Evolutionary conservation across 1,140 invertebrate species (phyloP).

Genomic region (Rhopalosiphum padi): DNA sequence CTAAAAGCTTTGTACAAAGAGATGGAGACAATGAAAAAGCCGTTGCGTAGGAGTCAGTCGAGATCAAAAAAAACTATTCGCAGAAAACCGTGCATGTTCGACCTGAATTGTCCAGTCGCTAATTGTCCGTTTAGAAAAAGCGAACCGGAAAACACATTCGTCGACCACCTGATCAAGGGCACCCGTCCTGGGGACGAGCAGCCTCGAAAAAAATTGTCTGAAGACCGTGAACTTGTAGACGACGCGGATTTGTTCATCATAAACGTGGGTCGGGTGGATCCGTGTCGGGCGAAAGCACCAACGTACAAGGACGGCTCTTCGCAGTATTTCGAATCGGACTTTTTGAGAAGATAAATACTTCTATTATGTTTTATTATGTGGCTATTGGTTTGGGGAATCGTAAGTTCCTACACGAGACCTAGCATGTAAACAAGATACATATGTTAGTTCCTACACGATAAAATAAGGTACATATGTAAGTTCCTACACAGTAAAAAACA

Average conservation of each 20-base stretch:
- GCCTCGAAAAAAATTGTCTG: not conserved
- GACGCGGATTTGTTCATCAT: not conserved
- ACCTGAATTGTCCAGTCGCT: not conserved
- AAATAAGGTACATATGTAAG: too few relatives aligned
- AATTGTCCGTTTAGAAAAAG: not conserved
- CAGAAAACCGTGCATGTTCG: not conserved
- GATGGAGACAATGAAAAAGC: too few relatives aligned
- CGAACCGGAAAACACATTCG: not conserved
- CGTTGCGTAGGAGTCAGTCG: rapidly evolving
- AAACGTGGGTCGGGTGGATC: not conserved
- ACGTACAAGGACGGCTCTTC: not conserved
- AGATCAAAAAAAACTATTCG: not conserved
- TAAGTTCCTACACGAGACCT: too few relatives aligned
- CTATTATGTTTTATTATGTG: too few relatives aligned
- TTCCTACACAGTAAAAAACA: too few relatives aligned
- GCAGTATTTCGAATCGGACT: not conserved
- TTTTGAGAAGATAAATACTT: not conserved
- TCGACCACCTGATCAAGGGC: not conserved
- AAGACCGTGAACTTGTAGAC: not conserved
- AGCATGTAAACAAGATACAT: too few relatives aligned
- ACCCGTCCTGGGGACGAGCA: not conserved
- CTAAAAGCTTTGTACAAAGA: too few relatives aligned
- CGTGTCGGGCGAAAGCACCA: not conserved
- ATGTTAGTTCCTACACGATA: too few relatives aligned
- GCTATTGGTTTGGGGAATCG: too few relatives aligned